phyloP scores from a whole-genome alignment of 2,888 invertebrate genomes.

The Trachelus troglodyta region DNA sequence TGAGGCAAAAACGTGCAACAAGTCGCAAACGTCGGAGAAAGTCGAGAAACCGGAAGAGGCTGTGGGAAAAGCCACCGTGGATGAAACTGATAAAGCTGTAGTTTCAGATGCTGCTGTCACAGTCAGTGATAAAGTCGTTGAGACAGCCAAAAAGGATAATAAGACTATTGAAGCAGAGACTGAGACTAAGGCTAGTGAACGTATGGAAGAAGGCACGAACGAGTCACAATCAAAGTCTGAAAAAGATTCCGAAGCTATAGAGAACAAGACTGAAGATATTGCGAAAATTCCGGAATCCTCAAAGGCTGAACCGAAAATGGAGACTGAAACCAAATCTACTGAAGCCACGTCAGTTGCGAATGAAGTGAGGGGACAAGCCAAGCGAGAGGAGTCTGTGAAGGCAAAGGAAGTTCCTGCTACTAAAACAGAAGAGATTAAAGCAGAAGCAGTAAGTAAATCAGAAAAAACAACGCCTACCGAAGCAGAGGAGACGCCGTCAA shows the following conservation, averaged over 20 bases:
- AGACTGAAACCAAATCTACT: conserved; percentile 26
- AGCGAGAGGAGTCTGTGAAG: conserved; percentile 24
- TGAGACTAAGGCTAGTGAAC: conserved; percentile 17
- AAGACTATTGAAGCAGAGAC: conserved; percentile 24
- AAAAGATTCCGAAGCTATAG: conserved; percentile 27
- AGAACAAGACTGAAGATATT: conserved; percentile 42
- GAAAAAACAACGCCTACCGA: conserved; percentile 10
- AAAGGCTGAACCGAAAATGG: conserved; percentile 22
- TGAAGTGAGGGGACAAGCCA: conserved; percentile 12
- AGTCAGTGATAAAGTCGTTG: conserved; percentile 1
- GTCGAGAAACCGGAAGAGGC: conserved; percentile 19
- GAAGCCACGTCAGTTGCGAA: not conserved
- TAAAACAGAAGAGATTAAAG: conserved; percentile 8
- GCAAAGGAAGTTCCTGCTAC: conserved; percentile 7
- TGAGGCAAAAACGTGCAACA: conserved; percentile 11
- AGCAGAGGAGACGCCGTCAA: conserved; percentile 7
- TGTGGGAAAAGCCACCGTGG: conserved; percentile 28
- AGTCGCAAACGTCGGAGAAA: conserved; percentile 7
- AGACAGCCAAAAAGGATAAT: conserved; percentile 1
- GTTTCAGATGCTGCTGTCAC: not conserved
- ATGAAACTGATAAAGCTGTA: conserved; percentile 15
- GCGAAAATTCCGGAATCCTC: conserved; percentile 10
- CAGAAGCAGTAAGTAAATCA: not conserved
- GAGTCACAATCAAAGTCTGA: conserved; percentile 29
- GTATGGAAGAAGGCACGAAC: conserved; percentile 18